These are phyloP conservation scores for Eutolmus rufibarbis DNA, from an alignment of 2,888 invertebrate species.

Conservation along the genomic window DNA sequence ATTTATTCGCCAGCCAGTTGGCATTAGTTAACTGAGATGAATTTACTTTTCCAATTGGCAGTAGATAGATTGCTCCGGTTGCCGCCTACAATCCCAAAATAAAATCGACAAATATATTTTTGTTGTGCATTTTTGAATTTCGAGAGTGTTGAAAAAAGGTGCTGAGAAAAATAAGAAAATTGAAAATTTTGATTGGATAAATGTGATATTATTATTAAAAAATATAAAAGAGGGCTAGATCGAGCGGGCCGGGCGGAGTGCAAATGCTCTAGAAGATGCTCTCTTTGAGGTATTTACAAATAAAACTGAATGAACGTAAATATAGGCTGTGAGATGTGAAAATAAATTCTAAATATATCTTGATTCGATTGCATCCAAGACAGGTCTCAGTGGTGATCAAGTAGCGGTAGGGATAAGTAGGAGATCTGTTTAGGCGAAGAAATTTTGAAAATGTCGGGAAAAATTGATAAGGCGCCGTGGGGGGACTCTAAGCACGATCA, in stretches of 20 bases:
- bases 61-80: not conserved
- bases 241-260: not conserved
- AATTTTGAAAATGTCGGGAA: slow-evolving; percentile 1
- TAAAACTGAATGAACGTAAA: slow-evolving; percentile 15
- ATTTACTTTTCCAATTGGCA: not conserved
- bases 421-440: not conserved
- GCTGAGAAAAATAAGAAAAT: not conserved
- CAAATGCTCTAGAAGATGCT: not conserved
- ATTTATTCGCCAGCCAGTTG: not conserved
- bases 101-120: not conserved
- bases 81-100: not conserved
- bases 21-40: not conserved
- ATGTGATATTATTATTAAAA: not conserved
- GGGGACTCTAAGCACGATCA: slow-evolving; percentile 57
- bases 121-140: not conserved
- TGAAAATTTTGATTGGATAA: not conserved
- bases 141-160: not conserved
- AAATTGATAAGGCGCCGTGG: slow-evolving; percentile 6
- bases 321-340: not conserved
- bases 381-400: not conserved
- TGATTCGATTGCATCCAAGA: slow-evolving; percentile 22
- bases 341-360: slow-evolving; percentile 35
- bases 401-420: not conserved
- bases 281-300: slow-evolving; percentile 14
- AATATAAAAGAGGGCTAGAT: not conserved